Conservation (phyloP, 1,140 invertebrate species). For the Polyergus mexicanus region DNA sequence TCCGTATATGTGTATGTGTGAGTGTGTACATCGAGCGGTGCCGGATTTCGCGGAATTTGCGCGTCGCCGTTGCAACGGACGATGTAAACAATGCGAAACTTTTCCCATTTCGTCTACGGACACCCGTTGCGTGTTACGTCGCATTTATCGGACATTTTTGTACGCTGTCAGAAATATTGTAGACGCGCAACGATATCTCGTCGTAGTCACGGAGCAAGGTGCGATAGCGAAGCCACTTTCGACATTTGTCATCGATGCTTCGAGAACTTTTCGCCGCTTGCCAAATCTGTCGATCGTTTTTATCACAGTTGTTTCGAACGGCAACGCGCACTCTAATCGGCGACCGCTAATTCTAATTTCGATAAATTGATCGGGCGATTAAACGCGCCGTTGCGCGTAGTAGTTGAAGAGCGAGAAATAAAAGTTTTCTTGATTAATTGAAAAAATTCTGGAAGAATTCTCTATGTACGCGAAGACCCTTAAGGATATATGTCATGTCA, state of each 20-base stretch:
- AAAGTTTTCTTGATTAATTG: neutral
- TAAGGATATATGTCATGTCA: too few species aligned
- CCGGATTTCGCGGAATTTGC: slow-evolving; percentile 58
- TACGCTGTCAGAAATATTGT: slow-evolving; percentile 28
- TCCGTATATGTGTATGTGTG: slow-evolving; percentile 41
- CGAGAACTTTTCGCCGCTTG: slow-evolving; percentile 29
- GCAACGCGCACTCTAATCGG: neutral
- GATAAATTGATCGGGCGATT: neutral
- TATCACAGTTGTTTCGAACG: neutral
- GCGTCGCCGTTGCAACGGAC: slow-evolving; percentile 42
- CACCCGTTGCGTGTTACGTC: slow-evolving; percentile 28
- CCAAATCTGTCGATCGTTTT: slow-evolving; percentile 21
- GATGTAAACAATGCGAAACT: slow-evolving; percentile 56
- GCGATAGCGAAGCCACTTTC: slow-evolving; percentile 41
- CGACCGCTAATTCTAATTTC: slow-evolving; percentile 4
- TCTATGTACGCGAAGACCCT: neutral
- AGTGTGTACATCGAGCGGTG: neutral
- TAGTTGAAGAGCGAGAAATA: neutral
- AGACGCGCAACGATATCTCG: slow-evolving; percentile 11
- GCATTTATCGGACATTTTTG: slow-evolving; percentile 56
- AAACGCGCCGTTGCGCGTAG: neutral
- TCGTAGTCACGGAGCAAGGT: slow-evolving; percentile 14
- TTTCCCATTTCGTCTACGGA: slow-evolving; percentile 49
- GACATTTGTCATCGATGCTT: slow-evolving; percentile 45
- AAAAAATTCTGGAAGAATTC: neutral